Base-by-base conservation (phyloP, 1,140 invertebrate genomes). In the Drosophila rufa region DNA sequence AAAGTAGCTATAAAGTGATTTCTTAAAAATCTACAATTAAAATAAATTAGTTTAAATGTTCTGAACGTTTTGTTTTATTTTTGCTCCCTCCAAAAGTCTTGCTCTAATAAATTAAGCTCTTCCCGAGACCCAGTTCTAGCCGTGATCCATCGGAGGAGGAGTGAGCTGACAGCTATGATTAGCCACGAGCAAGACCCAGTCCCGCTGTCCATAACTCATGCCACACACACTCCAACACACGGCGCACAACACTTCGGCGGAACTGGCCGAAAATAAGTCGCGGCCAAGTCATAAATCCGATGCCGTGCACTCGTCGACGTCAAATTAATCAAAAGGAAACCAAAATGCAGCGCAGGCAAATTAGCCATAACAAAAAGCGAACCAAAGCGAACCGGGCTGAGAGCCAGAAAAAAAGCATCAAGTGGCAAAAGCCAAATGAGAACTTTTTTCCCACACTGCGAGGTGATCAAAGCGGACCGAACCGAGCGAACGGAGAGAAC, bases 241-340 rank as follows among this genome's bases (percentile, higher is more conserved):
- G 22, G 22, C 22, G 22, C 22, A 25, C 69, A 53, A 45, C 36
- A 65, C 66, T 77, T 77, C 57, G 50, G 57, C 43, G 66, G 56
- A 73, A 62, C 55, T 60, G 67, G 51, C 62, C 60, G 42, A 51
- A 61, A 75, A 69, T 58, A 47, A 43, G 66, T 59, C 61, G 40
- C n/a, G 71, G 55, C 64, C 73, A 53, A 45, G 55, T 78, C 83
- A 86, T 87, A 82, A 86, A 79, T 87, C 62, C 70, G 50, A 43
- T 82, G 82, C 80, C 80, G 66, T 87, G 83, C 83, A 86, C 70
- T 87, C 83, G 82, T 87, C 77, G 84, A 87, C 75, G 83, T 83
- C 83, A 87, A 87, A 83, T 87, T 87, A 87, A 87, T 87, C 83
- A 87, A 87, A 82, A 74, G 60, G 66, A 58, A 81, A 66, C 66